A percentile compares a stretch with the other conserved stretches of the same genome.
Conservation (phyloP, 2,888 invertebrate genomes). For the Ryuthela nishihirai region DNA sequence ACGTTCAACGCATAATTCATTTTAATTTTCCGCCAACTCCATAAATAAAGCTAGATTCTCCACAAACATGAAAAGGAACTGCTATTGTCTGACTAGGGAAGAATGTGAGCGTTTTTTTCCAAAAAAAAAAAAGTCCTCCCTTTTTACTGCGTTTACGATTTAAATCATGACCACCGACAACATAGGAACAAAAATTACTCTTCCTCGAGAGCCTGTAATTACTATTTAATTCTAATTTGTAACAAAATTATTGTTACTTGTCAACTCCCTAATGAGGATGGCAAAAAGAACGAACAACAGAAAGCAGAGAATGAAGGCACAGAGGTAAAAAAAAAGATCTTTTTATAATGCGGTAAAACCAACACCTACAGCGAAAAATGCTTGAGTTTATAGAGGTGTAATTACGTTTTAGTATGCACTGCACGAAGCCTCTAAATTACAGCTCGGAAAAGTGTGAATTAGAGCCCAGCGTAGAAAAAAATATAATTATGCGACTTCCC, state of each 20-base stretch:
- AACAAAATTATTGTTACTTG: constrained; percentile 39
- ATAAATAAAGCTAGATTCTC: too few species aligned
- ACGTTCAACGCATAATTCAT: too few species aligned
- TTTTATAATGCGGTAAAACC: constrained; percentile 11
- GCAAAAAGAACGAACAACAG: neutral
- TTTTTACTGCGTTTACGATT: too few species aligned
- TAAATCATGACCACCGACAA: constrained; percentile 14
- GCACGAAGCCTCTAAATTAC: constrained; percentile 31
- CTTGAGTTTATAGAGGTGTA: constrained; percentile 30
- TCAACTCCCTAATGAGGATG: constrained; percentile 31
- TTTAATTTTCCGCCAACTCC: too few species aligned
- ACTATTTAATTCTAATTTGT: constrained; percentile 39
- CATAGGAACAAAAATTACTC: constrained; percentile 27
- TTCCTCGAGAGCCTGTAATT: constrained; percentile 33
- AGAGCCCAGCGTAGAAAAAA: too few species aligned
- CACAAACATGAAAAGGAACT: too few species aligned
- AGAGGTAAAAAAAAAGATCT: constrained; percentile 7
- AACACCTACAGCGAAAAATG: too few species aligned
- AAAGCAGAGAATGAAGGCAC: neutral
- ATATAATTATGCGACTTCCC: constrained; percentile 27
- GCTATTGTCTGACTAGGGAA: too few species aligned
- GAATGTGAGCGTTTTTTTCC: too few species aligned
- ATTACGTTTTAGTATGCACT: constrained; percentile 36
- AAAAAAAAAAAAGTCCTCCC: too few species aligned
- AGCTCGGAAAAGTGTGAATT: too few species aligned